phyloP scores from a whole-genome alignment of 2,113 vertebrate species.

The Podilymbus podiceps region DNA sequence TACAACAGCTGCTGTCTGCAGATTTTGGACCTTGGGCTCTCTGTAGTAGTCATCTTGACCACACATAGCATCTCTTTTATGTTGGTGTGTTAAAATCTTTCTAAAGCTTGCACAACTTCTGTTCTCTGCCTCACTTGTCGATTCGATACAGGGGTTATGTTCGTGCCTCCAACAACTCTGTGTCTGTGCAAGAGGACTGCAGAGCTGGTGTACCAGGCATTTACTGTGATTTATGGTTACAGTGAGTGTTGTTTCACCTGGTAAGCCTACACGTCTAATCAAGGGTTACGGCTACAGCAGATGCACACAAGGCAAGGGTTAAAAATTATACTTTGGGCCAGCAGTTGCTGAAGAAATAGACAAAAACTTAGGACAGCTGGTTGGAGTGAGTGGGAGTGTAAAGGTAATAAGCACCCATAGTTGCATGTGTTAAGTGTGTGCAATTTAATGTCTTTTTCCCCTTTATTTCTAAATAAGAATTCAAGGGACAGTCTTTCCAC shows the following conservation, averaged over 20 bases:
- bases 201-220: background rate
- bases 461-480: background rate
- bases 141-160: background rate
- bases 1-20: background rate
- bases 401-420: background rate
- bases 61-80: background rate
- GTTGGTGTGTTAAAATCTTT: background rate
- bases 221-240: background rate
- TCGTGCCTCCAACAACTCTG: accelerated
- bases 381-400: background rate
- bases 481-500: background rate
- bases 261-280: background rate
- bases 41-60: background rate
- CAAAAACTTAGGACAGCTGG: background rate
- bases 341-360: background rate
- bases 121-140: accelerated
- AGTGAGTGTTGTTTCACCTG: background rate
- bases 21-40: background rate
- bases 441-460: background rate
- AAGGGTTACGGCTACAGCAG: background rate
- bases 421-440: background rate
- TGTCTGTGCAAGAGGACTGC: background rate
- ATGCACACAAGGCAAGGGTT: background rate
- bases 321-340: background rate
- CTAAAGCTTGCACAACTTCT: background rate